Evolutionary conservation across 2,113 vertebrate genomes (phyloP).

Genomic region (Rana temporaria): DNA sequence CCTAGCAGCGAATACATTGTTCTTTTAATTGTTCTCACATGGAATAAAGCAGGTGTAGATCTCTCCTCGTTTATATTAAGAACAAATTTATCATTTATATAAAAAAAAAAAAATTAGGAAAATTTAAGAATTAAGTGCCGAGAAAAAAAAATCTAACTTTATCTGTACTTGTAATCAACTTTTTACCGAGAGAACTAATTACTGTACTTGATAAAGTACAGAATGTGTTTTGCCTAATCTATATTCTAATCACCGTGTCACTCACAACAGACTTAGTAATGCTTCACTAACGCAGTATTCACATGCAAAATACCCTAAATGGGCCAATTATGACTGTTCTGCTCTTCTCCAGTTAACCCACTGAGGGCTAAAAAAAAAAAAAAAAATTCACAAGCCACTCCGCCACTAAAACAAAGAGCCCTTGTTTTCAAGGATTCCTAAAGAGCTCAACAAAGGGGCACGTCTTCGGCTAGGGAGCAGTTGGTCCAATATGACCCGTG

Average conservation of each 20-base stretch:
- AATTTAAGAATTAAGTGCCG: conserved; percentile 79
- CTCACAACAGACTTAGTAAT: conserved; percentile 94
- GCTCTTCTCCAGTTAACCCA: conserved; percentile 83
- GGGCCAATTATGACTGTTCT: conserved; percentile 95
- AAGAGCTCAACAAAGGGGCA: conserved; percentile 80
- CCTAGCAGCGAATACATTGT: conserved; percentile 74
- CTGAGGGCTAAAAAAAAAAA: conserved; percentile 81
- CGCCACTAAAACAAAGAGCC: conserved; percentile 91
- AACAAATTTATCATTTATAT: conserved; percentile 75
- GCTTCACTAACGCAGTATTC: conserved; percentile 89
- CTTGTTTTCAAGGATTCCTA: conserved; percentile 90
- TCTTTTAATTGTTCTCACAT: conserved; percentile 78
- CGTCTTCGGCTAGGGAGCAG: conserved; percentile 75
- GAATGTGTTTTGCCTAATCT: conserved; percentile 91
- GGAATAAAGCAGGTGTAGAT: conserved; percentile 71
- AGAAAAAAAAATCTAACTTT: conserved; percentile 77
- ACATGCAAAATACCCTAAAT: conserved; percentile 98
- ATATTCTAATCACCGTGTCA: conserved; percentile 94
- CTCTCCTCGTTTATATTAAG: conserved; percentile 71
- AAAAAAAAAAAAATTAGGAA: conserved; percentile 69
- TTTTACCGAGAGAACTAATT: conserved; percentile 86
- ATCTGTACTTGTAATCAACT: conserved; percentile 85
- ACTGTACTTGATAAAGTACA: conserved; percentile 87
- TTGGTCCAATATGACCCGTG: conserved; percentile 77
- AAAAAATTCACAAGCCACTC: conserved; percentile 80